A percentile compares a stretch with the other conserved stretches of the same genome.
Evolutionary conservation across 2,888 invertebrate genomes (phyloP).

Genomic region (Ceriagrion tenellum): DNA sequence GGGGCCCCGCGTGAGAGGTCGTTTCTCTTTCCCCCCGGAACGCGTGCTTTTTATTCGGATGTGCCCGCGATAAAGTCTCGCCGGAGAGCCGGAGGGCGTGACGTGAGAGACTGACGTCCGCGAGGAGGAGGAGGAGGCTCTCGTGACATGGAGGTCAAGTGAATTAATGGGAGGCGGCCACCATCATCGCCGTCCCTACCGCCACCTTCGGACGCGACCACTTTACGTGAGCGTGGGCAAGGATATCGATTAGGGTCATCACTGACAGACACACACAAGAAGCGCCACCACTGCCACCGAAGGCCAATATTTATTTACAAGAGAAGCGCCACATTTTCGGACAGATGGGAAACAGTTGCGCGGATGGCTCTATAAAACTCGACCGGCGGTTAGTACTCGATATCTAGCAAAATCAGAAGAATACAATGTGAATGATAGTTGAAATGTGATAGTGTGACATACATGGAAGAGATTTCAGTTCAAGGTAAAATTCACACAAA

Average conservation of each 20-base stretch:
- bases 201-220: not conserved
- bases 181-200: not conserved
- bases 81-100: not conserved
- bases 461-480: no score
- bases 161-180: not conserved
- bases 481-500: no score
- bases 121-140: not conserved
- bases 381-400: no score
- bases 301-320: no score
- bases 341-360: no score
- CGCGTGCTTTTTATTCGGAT: not conserved
- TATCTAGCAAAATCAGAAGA: no score
- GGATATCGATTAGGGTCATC: not conserved
- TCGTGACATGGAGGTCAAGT: not conserved
- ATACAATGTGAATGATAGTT: no score
- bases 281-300: no score
- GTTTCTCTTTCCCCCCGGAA: not conserved
- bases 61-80: not conserved
- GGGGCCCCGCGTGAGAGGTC: not conserved
- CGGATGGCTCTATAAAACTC: no score
- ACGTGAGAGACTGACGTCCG: not conserved
- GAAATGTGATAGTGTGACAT: no score
- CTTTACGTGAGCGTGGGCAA: not conserved
- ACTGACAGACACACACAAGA: no score
- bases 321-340: no score